Percentiles rank a stretch among this genome's conserved stretches.
Conservation (phyloP, 2,888 invertebrate genomes). For the Agriotes lineatus region DNA sequence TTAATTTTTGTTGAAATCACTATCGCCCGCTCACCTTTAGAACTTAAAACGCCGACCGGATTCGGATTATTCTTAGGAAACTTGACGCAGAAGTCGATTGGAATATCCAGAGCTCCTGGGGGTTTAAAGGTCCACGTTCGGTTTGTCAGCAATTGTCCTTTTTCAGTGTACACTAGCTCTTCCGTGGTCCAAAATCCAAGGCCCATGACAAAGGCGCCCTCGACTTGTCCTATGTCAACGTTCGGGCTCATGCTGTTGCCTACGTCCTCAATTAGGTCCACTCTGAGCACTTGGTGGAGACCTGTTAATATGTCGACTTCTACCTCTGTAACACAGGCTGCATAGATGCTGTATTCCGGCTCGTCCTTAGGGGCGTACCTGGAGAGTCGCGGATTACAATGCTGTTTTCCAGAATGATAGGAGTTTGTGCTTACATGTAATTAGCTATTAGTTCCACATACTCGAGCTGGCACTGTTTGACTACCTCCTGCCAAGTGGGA, state of each 20-base stretch:
- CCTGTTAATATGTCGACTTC: conserved; percentile 86
- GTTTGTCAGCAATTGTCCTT: conserved; percentile 77
- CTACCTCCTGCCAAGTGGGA: conserved; percentile 71
- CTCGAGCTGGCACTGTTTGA: conserved; percentile 68
- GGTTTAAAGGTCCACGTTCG: conserved; percentile 86
- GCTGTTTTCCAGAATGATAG: neutral
- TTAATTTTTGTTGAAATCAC: neutral
- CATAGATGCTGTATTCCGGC: neutral
- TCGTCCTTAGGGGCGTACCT: conserved; percentile 1
- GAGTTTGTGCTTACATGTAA: conserved; percentile 64
- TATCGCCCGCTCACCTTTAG: conserved; percentile 73
- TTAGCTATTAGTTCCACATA: conserved; percentile 74
- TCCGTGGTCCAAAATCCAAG: conserved; percentile 82
- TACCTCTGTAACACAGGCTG: conserved; percentile 69
- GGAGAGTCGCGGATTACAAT: neutral
- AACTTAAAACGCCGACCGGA: conserved; percentile 75
- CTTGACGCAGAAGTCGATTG: conserved; percentile 79
- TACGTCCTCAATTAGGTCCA: conserved; percentile 80
- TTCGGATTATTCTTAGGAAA: conserved; percentile 76
- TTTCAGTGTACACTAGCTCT: conserved; percentile 74
- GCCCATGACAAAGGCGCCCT: conserved; percentile 74
- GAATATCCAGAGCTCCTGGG: conserved; percentile 82
- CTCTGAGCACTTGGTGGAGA: conserved; percentile 75
- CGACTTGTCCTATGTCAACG: conserved; percentile 82
- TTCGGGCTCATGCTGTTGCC: conserved; percentile 80